Evolutionary conservation across 2,797 vertebrate genomes (phyloP).

Genomic region (Chelmon rostratus): DNA sequence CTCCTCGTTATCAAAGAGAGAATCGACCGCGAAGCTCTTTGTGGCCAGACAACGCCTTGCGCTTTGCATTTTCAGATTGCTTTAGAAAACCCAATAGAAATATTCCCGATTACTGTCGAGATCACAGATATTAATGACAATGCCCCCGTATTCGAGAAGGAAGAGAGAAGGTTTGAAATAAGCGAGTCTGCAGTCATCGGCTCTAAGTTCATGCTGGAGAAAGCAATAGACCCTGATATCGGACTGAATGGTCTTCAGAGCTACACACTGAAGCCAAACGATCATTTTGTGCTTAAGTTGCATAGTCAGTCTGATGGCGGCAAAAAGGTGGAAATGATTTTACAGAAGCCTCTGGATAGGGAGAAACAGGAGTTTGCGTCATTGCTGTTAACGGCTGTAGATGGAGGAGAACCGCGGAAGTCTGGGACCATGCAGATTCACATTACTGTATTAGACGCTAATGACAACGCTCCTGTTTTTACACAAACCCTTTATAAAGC

Average conservation of each 20-base stretch:
- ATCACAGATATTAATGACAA: conserved; percentile 84
- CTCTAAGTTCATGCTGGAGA: conserved; percentile 76
- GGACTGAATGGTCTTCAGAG: conserved; percentile 76
- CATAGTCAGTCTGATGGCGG: conserved; percentile 65
- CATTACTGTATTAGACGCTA: conserved; percentile 74
- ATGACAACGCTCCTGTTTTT: conserved; percentile 84
- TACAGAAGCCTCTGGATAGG: conserved; percentile 78
- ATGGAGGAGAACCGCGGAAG: conserved; percentile 76
- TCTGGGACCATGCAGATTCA: conserved; percentile 77
- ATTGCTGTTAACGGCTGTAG: conserved; percentile 71
- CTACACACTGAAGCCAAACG: conserved; percentile 74
- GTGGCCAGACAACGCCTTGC: conserved; percentile 79
- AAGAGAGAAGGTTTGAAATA: conserved; percentile 72
- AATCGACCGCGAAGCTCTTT: conserved; percentile 80
- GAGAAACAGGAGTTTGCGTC: conserved; percentile 67
- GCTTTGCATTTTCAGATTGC: conserved; percentile 80
- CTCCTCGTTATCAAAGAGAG: conserved; percentile 75
- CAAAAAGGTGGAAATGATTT: conserved; percentile 79
- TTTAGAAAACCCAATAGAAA: conserved; percentile 82
- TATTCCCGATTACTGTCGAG: conserved; percentile 76
- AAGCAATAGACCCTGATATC: conserved; percentile 78
- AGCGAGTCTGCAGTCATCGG: conserved; percentile 77
- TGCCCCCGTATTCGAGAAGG: conserved; percentile 69
- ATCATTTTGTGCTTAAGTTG: conserved; percentile 75
- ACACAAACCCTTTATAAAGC: conserved; percentile 71